phyloP scores from a whole-genome alignment of 2,888 invertebrate genomes.

The Mesorhabditis sp. region DNA sequence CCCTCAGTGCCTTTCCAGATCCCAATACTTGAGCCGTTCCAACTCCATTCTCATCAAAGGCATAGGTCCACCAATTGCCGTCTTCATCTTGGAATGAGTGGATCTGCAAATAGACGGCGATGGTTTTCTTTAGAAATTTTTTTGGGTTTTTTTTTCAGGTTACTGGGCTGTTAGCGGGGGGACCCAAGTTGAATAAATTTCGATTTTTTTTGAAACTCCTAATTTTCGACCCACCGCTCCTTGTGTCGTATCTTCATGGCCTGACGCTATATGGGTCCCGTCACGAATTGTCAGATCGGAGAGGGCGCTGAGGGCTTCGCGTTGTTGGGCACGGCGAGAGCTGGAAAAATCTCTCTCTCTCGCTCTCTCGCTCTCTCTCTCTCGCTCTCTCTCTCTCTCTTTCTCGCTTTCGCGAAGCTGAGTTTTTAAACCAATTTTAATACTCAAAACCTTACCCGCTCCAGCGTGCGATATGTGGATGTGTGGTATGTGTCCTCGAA shows the following conservation, averaged over 20 bases:
- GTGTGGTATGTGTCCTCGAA: conserved; percentile 9
- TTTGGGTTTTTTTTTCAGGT: too few relatives aligned
- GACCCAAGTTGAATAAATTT: conserved; percentile 18
- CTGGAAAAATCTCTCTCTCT: conserved; percentile 33
- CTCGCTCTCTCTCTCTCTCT: too few relatives aligned
- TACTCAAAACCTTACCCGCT: background rate
- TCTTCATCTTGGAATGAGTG: conserved; percentile 56
- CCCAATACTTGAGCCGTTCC: conserved; percentile 53
- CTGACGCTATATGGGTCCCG: conserved; percentile 72
- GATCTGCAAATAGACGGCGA: conserved; percentile 10
- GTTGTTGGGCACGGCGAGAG: background rate
- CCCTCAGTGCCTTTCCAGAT: conserved; percentile 34
- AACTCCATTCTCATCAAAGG: conserved; percentile 75
- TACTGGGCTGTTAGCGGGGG: too few relatives aligned
- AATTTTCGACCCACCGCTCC: conserved; percentile 66
- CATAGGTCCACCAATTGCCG: conserved; percentile 78
- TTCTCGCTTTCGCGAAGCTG: too few relatives aligned
- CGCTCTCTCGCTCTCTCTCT: conserved; percentile 55
- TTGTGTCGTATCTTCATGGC: conserved; percentile 77
- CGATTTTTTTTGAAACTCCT: conserved; percentile 3
- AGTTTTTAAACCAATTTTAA: background rate
- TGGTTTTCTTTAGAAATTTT: too few relatives aligned
- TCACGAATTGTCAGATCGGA: conserved; percentile 55
- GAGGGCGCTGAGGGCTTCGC: conserved; percentile 16
- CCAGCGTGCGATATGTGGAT: conserved; percentile 1